Evolutionary conservation across 2,888 invertebrate species (phyloP), one percentile per base, ranked within the genome.

Genomic region (Dysmachus trigonus): DNA sequence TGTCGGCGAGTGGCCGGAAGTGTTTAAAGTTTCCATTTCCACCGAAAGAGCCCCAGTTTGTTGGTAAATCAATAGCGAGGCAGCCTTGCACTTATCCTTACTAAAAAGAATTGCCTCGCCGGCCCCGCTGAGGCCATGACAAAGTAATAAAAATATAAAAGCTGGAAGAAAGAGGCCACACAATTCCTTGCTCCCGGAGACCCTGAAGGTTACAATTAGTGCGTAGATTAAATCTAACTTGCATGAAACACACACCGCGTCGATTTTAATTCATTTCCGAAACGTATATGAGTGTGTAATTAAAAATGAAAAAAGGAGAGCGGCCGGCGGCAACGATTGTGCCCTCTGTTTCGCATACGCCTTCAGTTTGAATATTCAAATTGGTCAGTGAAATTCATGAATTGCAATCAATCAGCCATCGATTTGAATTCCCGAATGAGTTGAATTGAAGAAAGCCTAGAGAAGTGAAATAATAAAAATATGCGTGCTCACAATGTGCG

Each of bases 171-270:
- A 62, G 22, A 62, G 27, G 62, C 27, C 18, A 62, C 18, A 62
- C 10, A 62, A 62, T 27, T 62, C 62, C 62, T 62, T 62, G 62
- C 62, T 62, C 62, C 62, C 10, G 18, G 62, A 22, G 27, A 33
- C 30, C 33, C n/a, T 35, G 35, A 31, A 74, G 35, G 33, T 74
- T 74, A 74, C 35, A 35, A 33, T 33, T 74, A 74, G 74, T 74
- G 74, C 74, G 74, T 74, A 74, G 74, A 74, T 74, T 30, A 74
- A 74, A 74, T 74, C 35, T 74, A 35, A 74, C 74, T 31, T 74
- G 33, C 74, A 74, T 74, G 74, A 35, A 41, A 41, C 38, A 15
- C 15, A 33, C 31, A 15, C 35, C 35, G 1, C 7, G n/a, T 31
- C 18, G 74, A 31, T 33, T 35, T 35, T 35, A 31, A 18, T 62